Conservation (phyloP, 2,113 vertebrate species). For the Murina feae region DNA sequence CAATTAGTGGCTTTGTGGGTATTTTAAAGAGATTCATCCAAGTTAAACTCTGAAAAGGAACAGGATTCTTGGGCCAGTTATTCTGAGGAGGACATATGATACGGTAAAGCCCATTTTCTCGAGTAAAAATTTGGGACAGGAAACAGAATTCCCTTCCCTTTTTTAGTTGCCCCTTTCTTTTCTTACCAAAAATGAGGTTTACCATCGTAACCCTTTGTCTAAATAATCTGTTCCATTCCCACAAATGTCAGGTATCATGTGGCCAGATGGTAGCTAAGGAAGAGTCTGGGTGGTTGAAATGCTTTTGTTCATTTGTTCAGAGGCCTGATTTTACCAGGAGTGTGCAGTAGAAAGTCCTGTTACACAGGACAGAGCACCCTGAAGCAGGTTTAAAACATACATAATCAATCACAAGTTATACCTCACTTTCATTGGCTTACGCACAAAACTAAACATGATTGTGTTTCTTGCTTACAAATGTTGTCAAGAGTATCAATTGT, state of each 20-base stretch:
- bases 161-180: slow-evolving; percentile 37
- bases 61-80: not conserved
- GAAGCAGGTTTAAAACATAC: slow-evolving; percentile 30
- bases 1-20: not conserved
- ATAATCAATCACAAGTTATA: slow-evolving; percentile 17
- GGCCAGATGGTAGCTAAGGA: not conserved
- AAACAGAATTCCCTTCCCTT: not conserved
- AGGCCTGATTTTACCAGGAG: slow-evolving; percentile 2
- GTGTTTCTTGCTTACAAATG: not conserved
- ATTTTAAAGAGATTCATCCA: slow-evolving; percentile 27
- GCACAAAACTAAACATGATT: slow-evolving; percentile 27
- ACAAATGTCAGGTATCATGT: not conserved
- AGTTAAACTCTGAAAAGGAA: slow-evolving; percentile 4
- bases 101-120: slow-evolving; percentile 7
- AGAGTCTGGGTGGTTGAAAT: not conserved
- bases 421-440: slow-evolving; percentile 3
- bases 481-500: not conserved
- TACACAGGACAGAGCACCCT: not conserved
- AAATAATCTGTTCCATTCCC: not conserved
- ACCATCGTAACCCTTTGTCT: not conserved
- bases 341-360: not conserved
- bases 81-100: not conserved
- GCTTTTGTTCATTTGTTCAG: not conserved
- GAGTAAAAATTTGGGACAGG: not conserved
- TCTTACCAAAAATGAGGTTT: slow-evolving; percentile 8